Percentiles rank a stretch among this genome's conserved stretches.
phyloP scores from a whole-genome alignment of 2,888 invertebrate genomes.

The Sabatieria punctata region DNA sequence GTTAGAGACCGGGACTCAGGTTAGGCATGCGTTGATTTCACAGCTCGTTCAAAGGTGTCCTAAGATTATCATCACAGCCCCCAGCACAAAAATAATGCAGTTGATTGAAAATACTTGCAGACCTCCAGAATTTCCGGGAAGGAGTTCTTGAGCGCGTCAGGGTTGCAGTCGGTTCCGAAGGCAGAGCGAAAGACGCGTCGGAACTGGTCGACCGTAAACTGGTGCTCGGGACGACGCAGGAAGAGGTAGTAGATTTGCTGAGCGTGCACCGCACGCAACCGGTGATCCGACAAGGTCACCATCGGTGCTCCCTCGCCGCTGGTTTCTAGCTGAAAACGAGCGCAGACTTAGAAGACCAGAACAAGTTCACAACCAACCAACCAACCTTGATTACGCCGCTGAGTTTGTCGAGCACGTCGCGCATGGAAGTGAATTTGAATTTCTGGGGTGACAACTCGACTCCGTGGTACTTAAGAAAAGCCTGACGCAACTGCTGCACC shows the following conservation, averaged over 20 bases:
- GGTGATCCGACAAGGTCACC: background rate
- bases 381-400: background rate
- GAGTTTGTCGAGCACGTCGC: background rate
- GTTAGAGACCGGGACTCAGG: too few relatives aligned
- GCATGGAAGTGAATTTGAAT: background rate
- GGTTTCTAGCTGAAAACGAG: too few relatives aligned
- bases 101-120: background rate
- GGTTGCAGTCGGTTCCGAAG: background rate
- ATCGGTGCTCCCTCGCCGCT: too few relatives aligned
- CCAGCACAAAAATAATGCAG: background rate
- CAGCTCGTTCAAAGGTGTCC: too few relatives aligned
- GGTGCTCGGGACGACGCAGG: conserved; percentile 1
- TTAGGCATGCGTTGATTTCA: too few relatives aligned
- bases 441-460: background rate
- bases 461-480: background rate
- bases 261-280: background rate
- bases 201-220: conserved; percentile 2
- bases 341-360: too few relatives aligned
- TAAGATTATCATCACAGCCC: background rate
- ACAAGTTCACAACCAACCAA: too few relatives aligned
- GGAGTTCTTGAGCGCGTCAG: background rate
- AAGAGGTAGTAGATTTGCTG: conserved; percentile 7
- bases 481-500: background rate
- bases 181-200: background rate
- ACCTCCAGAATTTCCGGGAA: conserved; percentile 4